Conservation (phyloP, 2,888 invertebrate species). For the Lysandra coridon region DNA sequence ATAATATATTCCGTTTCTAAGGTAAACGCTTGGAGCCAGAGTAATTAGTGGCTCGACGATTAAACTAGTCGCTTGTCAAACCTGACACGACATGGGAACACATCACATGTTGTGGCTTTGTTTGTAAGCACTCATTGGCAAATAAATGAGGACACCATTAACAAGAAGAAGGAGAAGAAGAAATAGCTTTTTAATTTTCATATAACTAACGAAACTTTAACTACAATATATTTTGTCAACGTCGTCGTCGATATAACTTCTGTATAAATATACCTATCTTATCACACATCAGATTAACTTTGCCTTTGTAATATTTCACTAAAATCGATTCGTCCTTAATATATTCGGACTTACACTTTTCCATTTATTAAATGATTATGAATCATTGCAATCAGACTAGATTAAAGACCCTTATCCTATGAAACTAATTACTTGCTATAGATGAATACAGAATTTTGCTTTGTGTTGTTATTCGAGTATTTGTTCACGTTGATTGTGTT, state of each 20-base stretch:
- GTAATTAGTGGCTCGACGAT: neutral
- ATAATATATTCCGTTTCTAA: neutral
- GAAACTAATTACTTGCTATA: neutral
- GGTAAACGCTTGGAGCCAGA: neutral
- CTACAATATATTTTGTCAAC: too few relatives aligned
- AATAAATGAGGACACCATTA: too few relatives aligned
- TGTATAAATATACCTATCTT: too few relatives aligned
- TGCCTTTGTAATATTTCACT: neutral
- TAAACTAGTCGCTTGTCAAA: conserved; percentile 3
- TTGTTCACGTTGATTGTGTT: conserved; percentile 12
- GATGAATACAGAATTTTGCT: neutral
- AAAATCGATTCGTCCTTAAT: neutral
- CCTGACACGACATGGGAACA: neutral
- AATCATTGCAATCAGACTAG: neutral
- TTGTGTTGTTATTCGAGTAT: neutral
- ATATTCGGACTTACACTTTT: neutral
- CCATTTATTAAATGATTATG: neutral
- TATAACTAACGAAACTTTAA: too few relatives aligned
- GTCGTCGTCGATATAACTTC: too few relatives aligned
- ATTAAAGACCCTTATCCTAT: neutral
- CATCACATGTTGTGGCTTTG: neutral
- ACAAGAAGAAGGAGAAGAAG: too few relatives aligned
- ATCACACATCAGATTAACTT: too few relatives aligned
- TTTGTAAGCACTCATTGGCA: neutral
- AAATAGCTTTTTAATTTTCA: too few relatives aligned